Evolutionary conservation across 2,888 invertebrate species (phyloP).

Genomic region (Odontomyia ornata): DNA sequence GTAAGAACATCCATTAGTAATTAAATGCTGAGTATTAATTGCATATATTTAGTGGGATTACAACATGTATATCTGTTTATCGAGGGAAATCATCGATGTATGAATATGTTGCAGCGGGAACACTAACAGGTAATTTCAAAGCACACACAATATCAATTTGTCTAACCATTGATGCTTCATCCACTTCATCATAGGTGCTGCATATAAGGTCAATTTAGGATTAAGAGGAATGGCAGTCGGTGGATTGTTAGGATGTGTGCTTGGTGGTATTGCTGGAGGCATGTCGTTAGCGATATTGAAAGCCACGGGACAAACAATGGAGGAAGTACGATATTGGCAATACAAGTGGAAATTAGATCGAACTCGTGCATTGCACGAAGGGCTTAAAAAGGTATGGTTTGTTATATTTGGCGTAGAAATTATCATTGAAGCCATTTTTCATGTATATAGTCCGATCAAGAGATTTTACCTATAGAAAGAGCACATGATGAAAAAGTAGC

Average conservation of each 20-base stretch:
- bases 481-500: slow-evolving; percentile 51
- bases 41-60: slow-evolving; percentile 68
- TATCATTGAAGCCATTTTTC: background rate
- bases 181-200: slow-evolving; percentile 63
- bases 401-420: slow-evolving; percentile 44
- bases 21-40: slow-evolving; percentile 26
- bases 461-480: slow-evolving; percentile 52
- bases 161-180: too few species aligned
- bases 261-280: slow-evolving; percentile 72
- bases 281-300: slow-evolving; percentile 68
- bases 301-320: slow-evolving; percentile 70
- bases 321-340: slow-evolving; percentile 71
- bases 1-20: slow-evolving; percentile 63
- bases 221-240: slow-evolving; percentile 75
- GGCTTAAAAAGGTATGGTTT: slow-evolving; percentile 52
- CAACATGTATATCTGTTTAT: slow-evolving; percentile 73
- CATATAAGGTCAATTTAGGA: slow-evolving; percentile 76
- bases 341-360: slow-evolving; percentile 65
- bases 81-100: slow-evolving; percentile 72
- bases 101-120: slow-evolving; percentile 75
- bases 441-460: slow-evolving; percentile 53
- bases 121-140: slow-evolving; percentile 65
- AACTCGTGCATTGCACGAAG: slow-evolving; percentile 59
- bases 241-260: slow-evolving; percentile 68
- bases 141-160: too few species aligned